Conservation (phyloP, 92 coral and sea anemone genomes). For the Epizoanthus fatuus region DNA sequence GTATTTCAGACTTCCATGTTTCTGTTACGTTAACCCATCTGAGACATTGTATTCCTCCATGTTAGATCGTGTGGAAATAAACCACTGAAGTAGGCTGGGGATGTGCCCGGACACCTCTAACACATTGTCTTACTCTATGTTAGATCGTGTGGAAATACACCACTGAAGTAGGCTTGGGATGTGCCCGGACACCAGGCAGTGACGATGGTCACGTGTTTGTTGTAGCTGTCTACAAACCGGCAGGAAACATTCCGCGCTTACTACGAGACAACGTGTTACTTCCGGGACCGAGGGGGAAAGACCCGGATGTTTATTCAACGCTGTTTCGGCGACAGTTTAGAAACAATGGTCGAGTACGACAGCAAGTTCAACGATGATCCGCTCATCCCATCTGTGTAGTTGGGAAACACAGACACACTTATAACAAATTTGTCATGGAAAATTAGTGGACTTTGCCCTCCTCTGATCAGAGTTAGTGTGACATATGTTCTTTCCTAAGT, state of each 20-base stretch:
- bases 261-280: slow-evolving; percentile 78
- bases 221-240: slow-evolving; percentile 93
- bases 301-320: slow-evolving; percentile 95
- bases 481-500: no score
- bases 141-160: slow-evolving; percentile 89
- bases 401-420: no score
- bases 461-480: no score
- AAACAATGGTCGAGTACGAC: not conserved
- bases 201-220: slow-evolving; percentile 79
- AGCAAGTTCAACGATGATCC: not conserved
- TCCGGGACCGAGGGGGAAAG: slow-evolving; percentile 79
- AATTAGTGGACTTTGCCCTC: no score
- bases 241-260: slow-evolving; percentile 92
- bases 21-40: not conserved
- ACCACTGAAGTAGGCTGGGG: slow-evolving; percentile 83
- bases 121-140: not conserved
- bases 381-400: no score
- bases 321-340: slow-evolving; percentile 77
- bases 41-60: no score
- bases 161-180: slow-evolving; percentile 82
- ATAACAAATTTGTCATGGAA: no score
- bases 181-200: slow-evolving; percentile 65
- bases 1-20: not conserved
- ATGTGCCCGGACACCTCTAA: slow-evolving; percentile 65
- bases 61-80: slow-evolving; percentile 35